Percentiles rank a stretch among this genome's conserved stretches.
Evolutionary conservation across 2,888 invertebrate species (phyloP).

Genomic region (Cybosia mesomella): DNA sequence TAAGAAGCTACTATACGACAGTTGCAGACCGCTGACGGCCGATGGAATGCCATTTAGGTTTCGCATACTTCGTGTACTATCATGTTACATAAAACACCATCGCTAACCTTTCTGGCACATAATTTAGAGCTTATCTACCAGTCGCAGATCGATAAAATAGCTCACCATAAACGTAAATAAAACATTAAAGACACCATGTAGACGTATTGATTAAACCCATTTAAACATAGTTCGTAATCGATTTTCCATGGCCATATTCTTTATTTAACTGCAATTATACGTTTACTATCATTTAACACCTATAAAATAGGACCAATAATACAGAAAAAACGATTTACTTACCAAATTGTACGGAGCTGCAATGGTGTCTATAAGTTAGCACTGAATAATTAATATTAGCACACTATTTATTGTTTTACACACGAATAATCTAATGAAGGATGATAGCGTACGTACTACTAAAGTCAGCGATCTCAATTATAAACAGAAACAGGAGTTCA

Average conservation of each 20-base stretch:
- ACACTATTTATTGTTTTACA: slow-evolving; percentile 32
- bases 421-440: slow-evolving; percentile 20
- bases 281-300: slow-evolving; percentile 12
- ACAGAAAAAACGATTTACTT: slow-evolving; percentile 55
- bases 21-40: not conserved
- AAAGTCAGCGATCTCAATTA: slow-evolving; percentile 15
- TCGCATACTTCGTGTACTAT: slow-evolving; percentile 26
- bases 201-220: slow-evolving; percentile 41
- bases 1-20: not conserved
- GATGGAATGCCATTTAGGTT: slow-evolving; percentile 30
- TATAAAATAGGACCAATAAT: slow-evolving; percentile 23
- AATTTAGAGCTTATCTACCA: slow-evolving; percentile 31
- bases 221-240: slow-evolving; percentile 25
- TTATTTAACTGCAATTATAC: not conserved
- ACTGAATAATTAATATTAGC: slow-evolving; percentile 36
- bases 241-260: slow-evolving; percentile 11
- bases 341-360: slow-evolving; percentile 47
- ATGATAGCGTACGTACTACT: slow-evolving; percentile 21
- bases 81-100: slow-evolving; percentile 49
- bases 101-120: slow-evolving; percentile 18
- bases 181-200: slow-evolving; percentile 25
- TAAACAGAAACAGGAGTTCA: slow-evolving; percentile 22
- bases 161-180: slow-evolving; percentile 53
- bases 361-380: slow-evolving; percentile 33
- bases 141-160: slow-evolving; percentile 51